These are phyloP conservation scores for Eilema griseolum DNA, from an alignment of 2,888 invertebrate species.

Conservation along the genomic window DNA sequence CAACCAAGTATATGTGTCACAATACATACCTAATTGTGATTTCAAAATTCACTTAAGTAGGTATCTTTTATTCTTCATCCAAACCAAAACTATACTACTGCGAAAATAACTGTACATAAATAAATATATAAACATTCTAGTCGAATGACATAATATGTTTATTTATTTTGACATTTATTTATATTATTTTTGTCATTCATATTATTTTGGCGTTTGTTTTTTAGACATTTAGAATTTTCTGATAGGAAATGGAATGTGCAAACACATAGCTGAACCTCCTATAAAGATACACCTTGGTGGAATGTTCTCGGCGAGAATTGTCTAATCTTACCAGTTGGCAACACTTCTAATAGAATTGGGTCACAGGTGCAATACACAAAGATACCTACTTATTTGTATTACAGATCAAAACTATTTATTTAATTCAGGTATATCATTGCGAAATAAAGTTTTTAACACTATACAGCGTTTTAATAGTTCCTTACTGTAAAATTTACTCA, in stretches of 20 bases:
- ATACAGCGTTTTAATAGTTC: neutral
- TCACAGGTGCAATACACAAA: neutral
- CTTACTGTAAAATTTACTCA: neutral
- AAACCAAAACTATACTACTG: neutral
- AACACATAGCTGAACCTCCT: too few relatives aligned
- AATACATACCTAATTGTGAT: neutral
- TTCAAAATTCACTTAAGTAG: conserved; percentile 3
- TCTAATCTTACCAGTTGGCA: too few relatives aligned
- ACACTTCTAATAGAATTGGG: neutral
- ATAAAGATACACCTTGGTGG: too few relatives aligned
- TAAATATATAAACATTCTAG: too few relatives aligned
- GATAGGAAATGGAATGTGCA: too few relatives aligned
- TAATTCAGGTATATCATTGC: neutral
- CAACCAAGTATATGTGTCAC: neutral
- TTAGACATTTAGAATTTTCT: too few relatives aligned
- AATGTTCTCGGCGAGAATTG: too few relatives aligned
- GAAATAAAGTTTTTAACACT: neutral
- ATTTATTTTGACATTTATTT: too few relatives aligned
- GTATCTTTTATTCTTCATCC: neutral
- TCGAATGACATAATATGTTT: too few relatives aligned
- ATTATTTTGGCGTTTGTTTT: too few relatives aligned
- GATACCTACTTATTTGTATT: neutral
- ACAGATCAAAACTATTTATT: neutral
- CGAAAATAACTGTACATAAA: neutral
- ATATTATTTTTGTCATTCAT: too few relatives aligned